These are phyloP conservation scores for Pomatostomus ruficeps DNA, from an alignment of 2,113 vertebrate genomes.

Conservation along the genomic window DNA sequence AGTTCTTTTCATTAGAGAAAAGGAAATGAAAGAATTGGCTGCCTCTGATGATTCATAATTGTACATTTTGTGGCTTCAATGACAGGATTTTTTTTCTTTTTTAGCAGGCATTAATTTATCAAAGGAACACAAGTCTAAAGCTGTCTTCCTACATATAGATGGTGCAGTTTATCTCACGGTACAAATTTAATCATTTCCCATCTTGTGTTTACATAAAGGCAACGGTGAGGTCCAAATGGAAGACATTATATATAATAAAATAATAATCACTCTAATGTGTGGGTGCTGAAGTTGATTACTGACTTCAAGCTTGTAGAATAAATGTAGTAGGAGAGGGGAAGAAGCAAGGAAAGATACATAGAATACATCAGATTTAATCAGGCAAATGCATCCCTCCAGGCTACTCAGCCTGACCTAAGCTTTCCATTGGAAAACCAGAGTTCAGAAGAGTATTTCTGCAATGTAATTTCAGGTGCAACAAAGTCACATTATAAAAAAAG, in stretches of 20 bases:
- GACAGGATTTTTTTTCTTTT: constrained; percentile 24
- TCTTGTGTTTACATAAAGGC: constrained; percentile 37
- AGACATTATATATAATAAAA: constrained; percentile 6
- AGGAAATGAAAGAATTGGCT: not conserved
- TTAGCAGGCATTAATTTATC: constrained; percentile 34
- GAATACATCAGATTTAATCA: constrained; percentile 59
- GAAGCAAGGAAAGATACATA: constrained; percentile 15
- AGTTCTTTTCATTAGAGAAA: not conserved
- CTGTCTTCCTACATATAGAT: not conserved
- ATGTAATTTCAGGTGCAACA: constrained; percentile 47
- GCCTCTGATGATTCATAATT: constrained; percentile 29
- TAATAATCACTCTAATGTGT: constrained; percentile 54
- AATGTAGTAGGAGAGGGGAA: not conserved
- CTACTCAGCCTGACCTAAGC: constrained; percentile 26
- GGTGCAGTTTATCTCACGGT: not conserved
- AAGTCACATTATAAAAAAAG: constrained; percentile 2
- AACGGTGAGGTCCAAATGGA: not conserved
- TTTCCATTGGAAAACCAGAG: constrained; percentile 17
- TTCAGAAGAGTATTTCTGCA: constrained; percentile 26
- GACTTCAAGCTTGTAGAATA: constrained; percentile 13
- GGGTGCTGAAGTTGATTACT: constrained; percentile 48
- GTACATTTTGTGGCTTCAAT: constrained; percentile 13
- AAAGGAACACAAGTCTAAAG: constrained; percentile 4
- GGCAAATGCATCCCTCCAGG: constrained; percentile 37
- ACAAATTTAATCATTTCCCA: not conserved